A percentile compares a stretch with the other conserved stretches of the same genome.
Evolutionary conservation across 2,797 vertebrate species (phyloP).

Genomic region (Poecilia gillii): DNA sequence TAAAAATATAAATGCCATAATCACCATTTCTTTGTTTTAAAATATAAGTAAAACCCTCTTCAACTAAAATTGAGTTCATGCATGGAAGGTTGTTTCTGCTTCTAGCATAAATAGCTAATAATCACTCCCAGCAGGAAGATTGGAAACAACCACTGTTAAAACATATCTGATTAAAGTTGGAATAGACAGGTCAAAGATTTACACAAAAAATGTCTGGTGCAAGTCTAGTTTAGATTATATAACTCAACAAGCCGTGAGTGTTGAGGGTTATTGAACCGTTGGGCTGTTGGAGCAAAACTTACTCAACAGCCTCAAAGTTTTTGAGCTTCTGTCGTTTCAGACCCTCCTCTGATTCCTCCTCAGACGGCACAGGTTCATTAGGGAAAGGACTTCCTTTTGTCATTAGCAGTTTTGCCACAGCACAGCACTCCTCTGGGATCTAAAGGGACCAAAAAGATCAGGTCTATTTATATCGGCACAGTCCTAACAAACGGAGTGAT

Average conservation of each 20-base stretch:
- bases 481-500: neutral
- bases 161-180: neutral
- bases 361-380: conserved; percentile 69
- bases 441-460: conserved; percentile 46
- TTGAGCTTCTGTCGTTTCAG: conserved; percentile 84
- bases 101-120: neutral
- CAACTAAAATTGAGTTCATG: neutral
- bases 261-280: neutral
- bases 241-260: neutral
- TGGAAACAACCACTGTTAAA: neutral
- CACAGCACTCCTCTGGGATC: conserved; percentile 86
- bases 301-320: conserved; percentile 87
- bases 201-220: neutral
- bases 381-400: conserved; percentile 75
- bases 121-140: neutral
- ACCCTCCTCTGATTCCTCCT: conserved; percentile 83
- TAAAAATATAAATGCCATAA: neutral
- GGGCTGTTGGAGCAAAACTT: conserved; percentile 53
- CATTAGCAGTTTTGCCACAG: conserved; percentile 85
- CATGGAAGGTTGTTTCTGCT: neutral
- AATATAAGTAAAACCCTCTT: neutral
- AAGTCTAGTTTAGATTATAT: neutral
- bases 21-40: neutral
- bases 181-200: neutral
- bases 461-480: neutral